These are phyloP conservation scores for Paragorgia papillata DNA, from an alignment of 92 coral and sea anemone genomes.

Conservation along the genomic window DNA sequence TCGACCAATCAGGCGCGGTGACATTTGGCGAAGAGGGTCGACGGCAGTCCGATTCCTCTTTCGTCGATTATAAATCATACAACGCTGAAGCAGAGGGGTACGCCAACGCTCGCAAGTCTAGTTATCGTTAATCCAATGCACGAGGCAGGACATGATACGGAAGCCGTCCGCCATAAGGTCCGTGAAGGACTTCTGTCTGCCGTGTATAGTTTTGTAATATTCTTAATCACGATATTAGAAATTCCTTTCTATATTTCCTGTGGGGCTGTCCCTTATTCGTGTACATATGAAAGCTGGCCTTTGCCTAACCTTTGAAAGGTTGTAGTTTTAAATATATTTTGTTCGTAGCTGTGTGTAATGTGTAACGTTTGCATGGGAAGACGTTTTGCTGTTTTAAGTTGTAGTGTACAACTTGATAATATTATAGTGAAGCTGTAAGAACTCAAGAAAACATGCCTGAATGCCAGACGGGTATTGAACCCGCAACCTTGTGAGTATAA, in stretches of 20 bases:
- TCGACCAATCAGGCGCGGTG: conserved; percentile 6
- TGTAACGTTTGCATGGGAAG: no score
- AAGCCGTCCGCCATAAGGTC: neutral
- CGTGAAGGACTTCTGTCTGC: neutral
- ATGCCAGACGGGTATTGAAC: no score
- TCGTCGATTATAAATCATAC: conserved; percentile 12
- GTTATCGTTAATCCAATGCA: conserved; percentile 9
- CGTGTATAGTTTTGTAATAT: neutral
- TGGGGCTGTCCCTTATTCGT: no score
- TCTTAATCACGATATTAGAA: conserved; percentile 1
- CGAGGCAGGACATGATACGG: neutral
- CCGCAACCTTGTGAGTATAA: no score
- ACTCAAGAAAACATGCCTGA: no score
- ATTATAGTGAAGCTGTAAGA: no score
- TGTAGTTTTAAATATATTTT: neutral
- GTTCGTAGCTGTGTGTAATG: neutral
- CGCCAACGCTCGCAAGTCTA: neutral
- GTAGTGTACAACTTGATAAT: no score
- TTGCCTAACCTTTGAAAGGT: conserved; percentile 1
- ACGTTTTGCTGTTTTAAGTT: no score
- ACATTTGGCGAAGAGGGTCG: conserved; percentile 53
- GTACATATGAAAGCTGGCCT: neutral
- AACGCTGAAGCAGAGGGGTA: neutral
- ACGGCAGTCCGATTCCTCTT: conserved; percentile 33
- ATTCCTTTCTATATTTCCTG: neutral